Percentiles rank a stretch among this genome's conserved stretches.
These are phyloP conservation scores for Thymallus thymallus DNA, from an alignment of 2,113 vertebrate species.

Conservation along the genomic window DNA sequence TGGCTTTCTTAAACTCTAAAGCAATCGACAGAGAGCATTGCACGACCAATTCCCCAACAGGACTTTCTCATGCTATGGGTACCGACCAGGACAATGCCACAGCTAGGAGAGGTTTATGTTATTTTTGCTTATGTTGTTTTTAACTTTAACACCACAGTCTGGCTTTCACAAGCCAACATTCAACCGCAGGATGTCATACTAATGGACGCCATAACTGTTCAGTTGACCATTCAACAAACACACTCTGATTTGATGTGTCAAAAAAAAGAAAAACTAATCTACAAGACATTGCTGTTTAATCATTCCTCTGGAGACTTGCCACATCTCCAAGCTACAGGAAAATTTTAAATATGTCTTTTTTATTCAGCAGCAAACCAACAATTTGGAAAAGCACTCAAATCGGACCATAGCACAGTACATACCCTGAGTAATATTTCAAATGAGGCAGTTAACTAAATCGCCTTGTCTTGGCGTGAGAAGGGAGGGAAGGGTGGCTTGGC, in stretches of 20 bases:
- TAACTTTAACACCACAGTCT: conserved; percentile 32
- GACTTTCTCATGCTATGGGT: conserved; percentile 72
- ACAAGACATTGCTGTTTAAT: neutral
- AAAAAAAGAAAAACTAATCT: neutral
- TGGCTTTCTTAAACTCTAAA: conserved; percentile 72
- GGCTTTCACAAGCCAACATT: too few relatives aligned
- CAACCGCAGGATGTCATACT: neutral
- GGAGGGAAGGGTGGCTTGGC: conserved; percentile 14
- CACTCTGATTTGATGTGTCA: neutral
- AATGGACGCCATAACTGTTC: neutral
- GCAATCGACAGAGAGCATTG: conserved; percentile 58
- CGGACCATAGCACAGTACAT: conserved; percentile 26
- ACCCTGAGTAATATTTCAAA: conserved; percentile 50
- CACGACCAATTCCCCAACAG: conserved; percentile 54
- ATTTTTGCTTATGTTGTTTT: conserved; percentile 48
- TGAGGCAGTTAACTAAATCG: conserved; percentile 52
- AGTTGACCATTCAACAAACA: neutral
- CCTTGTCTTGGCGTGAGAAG: conserved; percentile 42
- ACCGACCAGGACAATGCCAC: conserved; percentile 65
- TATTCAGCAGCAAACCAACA: conserved; percentile 28
- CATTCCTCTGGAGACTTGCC: neutral
- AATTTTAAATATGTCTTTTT: conserved; percentile 2
- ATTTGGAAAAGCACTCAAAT: conserved; percentile 36
- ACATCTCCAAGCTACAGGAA: neutral
- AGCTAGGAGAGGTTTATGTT: conserved; percentile 37